These are phyloP conservation scores for Chloroceryle inda DNA, from an alignment of 2,797 vertebrate species.

Conservation along the genomic window DNA sequence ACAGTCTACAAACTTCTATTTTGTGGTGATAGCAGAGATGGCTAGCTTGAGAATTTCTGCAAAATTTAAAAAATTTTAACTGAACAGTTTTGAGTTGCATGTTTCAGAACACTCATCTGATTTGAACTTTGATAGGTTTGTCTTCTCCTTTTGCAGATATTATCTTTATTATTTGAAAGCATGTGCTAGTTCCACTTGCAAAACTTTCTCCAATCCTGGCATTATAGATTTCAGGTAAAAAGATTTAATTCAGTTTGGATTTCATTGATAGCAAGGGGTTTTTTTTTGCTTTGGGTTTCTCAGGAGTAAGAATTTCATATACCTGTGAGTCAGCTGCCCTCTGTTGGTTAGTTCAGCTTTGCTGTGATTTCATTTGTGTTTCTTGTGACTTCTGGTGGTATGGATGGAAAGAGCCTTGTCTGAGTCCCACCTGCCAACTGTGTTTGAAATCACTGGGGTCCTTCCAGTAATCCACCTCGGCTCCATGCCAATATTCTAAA, in stretches of 20 bases:
- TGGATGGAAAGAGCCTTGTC: background rate
- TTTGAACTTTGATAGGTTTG: background rate
- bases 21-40: background rate
- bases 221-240: background rate
- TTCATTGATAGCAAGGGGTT: fast-evolving
- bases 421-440: fast-evolving
- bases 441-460: background rate
- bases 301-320: background rate
- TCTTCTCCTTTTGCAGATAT: background rate
- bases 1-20: background rate
- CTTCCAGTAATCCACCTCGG: background rate
- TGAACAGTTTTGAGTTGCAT: background rate
- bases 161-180: background rate
- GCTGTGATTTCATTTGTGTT: background rate
- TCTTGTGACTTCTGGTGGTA: background rate
- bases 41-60: background rate
- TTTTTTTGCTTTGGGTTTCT: background rate
- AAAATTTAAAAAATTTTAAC: background rate
- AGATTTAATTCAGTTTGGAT: background rate
- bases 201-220: background rate
- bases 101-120: background rate
- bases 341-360: background rate
- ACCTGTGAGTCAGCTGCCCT: constrained; percentile 34
- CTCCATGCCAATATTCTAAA: background rate
- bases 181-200: background rate